Evolutionary conservation across 1,140 invertebrate species (phyloP).

Genomic region (Mesaphorura yosii): DNA sequence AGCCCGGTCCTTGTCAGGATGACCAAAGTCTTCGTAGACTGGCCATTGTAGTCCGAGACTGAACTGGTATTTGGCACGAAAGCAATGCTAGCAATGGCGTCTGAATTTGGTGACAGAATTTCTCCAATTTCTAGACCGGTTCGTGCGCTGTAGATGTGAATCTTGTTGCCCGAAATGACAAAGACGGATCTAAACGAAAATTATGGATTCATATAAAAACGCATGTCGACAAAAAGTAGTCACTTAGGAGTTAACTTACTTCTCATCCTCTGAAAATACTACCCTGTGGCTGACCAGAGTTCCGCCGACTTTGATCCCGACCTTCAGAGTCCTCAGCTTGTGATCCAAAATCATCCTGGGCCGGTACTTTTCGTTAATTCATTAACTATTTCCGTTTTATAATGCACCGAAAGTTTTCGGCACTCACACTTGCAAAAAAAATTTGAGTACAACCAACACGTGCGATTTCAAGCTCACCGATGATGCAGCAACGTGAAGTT

Average conservation of each 20-base stretch:
- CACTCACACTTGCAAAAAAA: neutral
- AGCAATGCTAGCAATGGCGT: constrained; percentile 19
- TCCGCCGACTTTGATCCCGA: constrained; percentile 44
- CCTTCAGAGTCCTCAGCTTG: constrained; percentile 26
- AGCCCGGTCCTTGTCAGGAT: constrained; percentile 1
- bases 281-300: constrained; percentile 48
- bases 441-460: too few relatives aligned
- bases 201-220: neutral
- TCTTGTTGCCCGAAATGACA: constrained; percentile 2
- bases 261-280: constrained; percentile 48
- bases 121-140: constrained; percentile 7
- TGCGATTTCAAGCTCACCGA: too few relatives aligned
- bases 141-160: constrained; percentile 14
- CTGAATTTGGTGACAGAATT: constrained; percentile 11
- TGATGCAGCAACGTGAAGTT: too few relatives aligned
- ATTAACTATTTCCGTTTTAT: too few relatives aligned
- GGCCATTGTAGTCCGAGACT: too few relatives aligned
- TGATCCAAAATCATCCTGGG: constrained; percentile 22
- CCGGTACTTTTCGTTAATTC: too few relatives aligned
- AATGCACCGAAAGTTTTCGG: neutral
- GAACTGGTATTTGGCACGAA: too few relatives aligned
- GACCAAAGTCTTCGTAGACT: neutral
- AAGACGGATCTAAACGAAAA: constrained; percentile 2
- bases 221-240: neutral
- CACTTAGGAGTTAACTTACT: constrained; percentile 41